Evolutionary conservation across 2,113 vertebrate species (phyloP).

Genomic region (Syngnathus typhle): DNA sequence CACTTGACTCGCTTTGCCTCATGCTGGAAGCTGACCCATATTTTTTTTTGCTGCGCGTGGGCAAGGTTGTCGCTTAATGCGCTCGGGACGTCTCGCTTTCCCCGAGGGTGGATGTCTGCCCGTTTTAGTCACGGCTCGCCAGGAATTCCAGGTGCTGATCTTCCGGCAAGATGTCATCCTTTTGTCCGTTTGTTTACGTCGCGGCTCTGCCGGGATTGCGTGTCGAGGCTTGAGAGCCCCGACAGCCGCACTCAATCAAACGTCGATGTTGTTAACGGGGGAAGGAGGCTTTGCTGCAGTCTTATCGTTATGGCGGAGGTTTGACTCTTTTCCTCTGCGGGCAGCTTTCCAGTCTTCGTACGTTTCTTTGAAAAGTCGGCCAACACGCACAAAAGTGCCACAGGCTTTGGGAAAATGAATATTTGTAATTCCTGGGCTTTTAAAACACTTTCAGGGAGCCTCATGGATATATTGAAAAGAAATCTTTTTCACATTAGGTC

Average conservation of each 20-base stretch:
- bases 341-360: background rate
- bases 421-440: constrained; percentile 15
- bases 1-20: constrained; percentile 27
- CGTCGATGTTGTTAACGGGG: constrained; percentile 6
- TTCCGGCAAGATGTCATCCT: constrained; percentile 19
- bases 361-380: constrained; percentile 31
- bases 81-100: background rate
- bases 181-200: constrained; percentile 10
- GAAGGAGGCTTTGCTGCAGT: constrained; percentile 14
- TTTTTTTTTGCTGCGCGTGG: background rate
- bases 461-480: background rate
- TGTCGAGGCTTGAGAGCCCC: constrained; percentile 19
- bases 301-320: constrained; percentile 15
- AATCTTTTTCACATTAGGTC: no score
- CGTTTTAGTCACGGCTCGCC: constrained; percentile 9
- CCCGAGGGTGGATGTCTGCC: constrained; percentile 24
- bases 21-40: constrained; percentile 23
- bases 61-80: background rate
- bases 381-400: constrained; percentile 4
- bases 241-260: constrained; percentile 4
- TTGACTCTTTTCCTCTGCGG: constrained; percentile 2
- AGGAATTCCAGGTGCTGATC: constrained; percentile 35
- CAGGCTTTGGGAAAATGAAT: constrained; percentile 7
- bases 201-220: background rate
- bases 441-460: background rate